Conservation (phyloP, 2,113 vertebrate species). For the Embiotoca jacksoni region DNA sequence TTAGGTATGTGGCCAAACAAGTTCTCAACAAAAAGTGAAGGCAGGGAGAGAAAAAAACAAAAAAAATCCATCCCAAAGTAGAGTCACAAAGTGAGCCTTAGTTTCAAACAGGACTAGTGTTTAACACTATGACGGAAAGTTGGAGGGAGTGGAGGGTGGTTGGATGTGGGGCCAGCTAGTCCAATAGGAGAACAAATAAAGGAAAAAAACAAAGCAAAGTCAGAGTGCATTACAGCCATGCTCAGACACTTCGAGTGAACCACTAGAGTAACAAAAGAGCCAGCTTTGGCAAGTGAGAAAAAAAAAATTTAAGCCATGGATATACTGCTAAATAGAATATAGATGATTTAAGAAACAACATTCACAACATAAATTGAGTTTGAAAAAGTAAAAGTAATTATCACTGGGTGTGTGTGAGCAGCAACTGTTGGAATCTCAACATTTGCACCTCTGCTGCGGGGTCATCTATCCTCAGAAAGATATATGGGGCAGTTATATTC, state of each 20-base stretch:
- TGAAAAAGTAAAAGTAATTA: too few relatives aligned
- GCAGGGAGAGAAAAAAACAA: conserved; percentile 45
- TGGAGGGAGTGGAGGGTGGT: conserved; percentile 35
- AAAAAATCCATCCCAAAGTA: conserved; percentile 64
- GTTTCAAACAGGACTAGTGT: conserved; percentile 67
- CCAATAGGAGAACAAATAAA: conserved; percentile 72
- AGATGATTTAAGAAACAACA: too few relatives aligned
- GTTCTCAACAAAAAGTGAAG: conserved; percentile 82
- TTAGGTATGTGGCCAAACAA: conserved; percentile 89
- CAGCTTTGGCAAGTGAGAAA: conserved; percentile 17
- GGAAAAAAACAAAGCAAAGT: conserved; percentile 69
- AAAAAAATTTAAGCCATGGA: not conserved
- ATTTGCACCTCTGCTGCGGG: too few relatives aligned
- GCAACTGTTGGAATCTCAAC: too few relatives aligned
- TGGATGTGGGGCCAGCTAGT: conserved; percentile 23
- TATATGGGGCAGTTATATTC: too few relatives aligned
- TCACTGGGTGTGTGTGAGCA: too few relatives aligned
- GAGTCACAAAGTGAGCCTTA: conserved; percentile 66
- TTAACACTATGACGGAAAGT: conserved; percentile 51
- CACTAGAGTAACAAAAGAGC: conserved; percentile 20
- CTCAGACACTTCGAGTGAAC: conserved; percentile 17
- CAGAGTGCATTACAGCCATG: conserved; percentile 19
- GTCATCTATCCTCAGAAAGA: too few relatives aligned
- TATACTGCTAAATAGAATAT: too few relatives aligned
- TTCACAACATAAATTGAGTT: too few relatives aligned